Percentiles rank a stretch among this genome's conserved stretches.
Evolutionary conservation across 2,797 vertebrate genomes (phyloP).

Genomic region (Urophycis tenuis): DNA sequence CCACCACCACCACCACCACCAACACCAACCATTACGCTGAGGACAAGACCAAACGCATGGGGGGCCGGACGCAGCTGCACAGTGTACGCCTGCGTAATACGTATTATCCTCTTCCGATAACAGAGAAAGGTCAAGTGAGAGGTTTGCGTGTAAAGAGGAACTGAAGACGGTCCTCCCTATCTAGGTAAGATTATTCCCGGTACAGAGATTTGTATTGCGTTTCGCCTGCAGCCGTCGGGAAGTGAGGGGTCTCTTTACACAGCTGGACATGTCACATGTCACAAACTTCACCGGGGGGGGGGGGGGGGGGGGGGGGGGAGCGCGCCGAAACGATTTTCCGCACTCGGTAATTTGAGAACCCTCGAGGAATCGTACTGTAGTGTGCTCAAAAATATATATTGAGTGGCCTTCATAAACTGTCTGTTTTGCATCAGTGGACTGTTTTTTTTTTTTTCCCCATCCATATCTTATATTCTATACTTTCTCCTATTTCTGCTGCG

Average conservation of each 20-base stretch:
- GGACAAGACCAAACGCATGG: background rate
- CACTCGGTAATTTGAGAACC: background rate
- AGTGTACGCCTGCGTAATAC: background rate
- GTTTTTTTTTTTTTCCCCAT: background rate
- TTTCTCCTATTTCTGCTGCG: background rate
- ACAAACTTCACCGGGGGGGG: background rate
- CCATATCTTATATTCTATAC: background rate
- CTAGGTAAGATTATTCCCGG: background rate
- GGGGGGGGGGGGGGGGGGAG: too few species aligned
- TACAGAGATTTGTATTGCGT: constrained; percentile 1
- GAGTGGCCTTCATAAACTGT: background rate
- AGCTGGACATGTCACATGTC: constrained; percentile 3
- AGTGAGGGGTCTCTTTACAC: background rate
- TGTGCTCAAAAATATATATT: background rate
- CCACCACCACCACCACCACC: background rate
- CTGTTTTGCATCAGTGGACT: constrained; percentile 3
- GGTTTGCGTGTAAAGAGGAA: background rate
- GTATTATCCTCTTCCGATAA: background rate
- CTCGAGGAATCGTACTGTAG: background rate
- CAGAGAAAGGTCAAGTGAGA: constrained; percentile 28
- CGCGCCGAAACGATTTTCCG: background rate
- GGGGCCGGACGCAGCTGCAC: background rate
- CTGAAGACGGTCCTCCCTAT: constrained; percentile 20
- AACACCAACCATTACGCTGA: background rate
- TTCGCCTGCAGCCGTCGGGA: background rate